A percentile compares a stretch with the other conserved stretches of the same genome.
phyloP scores from a whole-genome alignment of 2,113 vertebrate species.

The Myotis brandtii region DNA sequence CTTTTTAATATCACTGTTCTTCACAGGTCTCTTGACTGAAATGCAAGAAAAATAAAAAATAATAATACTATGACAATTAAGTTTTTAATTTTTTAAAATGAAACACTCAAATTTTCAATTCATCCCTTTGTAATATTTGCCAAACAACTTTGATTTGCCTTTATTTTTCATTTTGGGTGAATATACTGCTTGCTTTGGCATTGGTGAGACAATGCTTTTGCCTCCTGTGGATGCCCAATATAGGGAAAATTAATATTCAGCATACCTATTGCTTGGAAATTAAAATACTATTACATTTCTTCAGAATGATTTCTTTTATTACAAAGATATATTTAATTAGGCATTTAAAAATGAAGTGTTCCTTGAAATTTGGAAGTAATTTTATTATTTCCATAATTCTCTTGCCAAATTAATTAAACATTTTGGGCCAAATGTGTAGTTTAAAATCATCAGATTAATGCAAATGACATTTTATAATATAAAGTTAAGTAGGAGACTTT shows the following conservation, averaged over 20 bases:
- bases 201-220: constrained; percentile 31
- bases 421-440: constrained; percentile 64
- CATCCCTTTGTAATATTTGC: not conserved
- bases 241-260: constrained; percentile 16
- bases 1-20: not conserved
- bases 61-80: not conserved
- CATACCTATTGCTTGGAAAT: constrained; percentile 61
- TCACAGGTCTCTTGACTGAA: not conserved
- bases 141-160: constrained; percentile 25
- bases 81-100: not conserved
- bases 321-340: constrained; percentile 70
- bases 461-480: constrained; percentile 66
- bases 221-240: constrained; percentile 38
- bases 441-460: constrained; percentile 77
- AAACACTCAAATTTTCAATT: not conserved
- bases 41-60: constrained; percentile 20
- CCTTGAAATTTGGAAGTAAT: constrained; percentile 77
- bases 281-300: constrained; percentile 71
- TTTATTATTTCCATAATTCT: constrained; percentile 82
- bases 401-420: constrained; percentile 76
- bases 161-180: constrained; percentile 29
- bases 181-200: not conserved
- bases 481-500: constrained; percentile 66
- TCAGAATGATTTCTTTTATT: constrained; percentile 77
- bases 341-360: constrained; percentile 79